phyloP scores from a whole-genome alignment of 2,797 vertebrate genomes.

The Gallirallus australis region DNA sequence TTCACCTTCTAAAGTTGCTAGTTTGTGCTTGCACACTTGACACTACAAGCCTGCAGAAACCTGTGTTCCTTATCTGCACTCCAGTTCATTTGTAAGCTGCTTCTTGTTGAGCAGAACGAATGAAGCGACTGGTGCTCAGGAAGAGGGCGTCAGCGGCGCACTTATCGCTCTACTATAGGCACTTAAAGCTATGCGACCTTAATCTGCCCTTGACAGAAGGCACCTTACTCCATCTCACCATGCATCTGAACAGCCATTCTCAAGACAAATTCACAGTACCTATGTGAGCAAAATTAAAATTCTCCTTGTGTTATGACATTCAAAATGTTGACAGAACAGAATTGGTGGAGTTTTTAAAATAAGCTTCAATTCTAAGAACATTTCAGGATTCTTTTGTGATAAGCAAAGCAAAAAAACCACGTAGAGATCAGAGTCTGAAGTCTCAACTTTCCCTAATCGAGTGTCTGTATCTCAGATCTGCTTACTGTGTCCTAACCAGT shows the following conservation, averaged over 20 bases:
- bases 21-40: not conserved
- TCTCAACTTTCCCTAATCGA: not conserved
- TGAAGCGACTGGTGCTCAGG: not conserved
- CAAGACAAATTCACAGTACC: not conserved
- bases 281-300: not conserved
- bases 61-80: not conserved
- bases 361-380: not conserved
- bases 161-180: not conserved
- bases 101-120: not conserved
- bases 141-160: not conserved
- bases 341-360: not conserved
- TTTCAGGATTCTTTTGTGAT: not conserved
- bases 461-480: not conserved
- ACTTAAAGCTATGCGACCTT: not conserved
- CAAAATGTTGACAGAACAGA: not conserved
- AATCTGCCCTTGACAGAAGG: not conserved
- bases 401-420: not conserved
- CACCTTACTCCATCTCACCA: not conserved
- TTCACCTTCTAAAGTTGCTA: not conserved
- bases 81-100: rapidly evolving
- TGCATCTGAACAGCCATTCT: not conserved
- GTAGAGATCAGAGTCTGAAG: not conserved
- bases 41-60: not conserved
- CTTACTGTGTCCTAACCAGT: not conserved
- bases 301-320: not conserved